phyloP scores from a whole-genome alignment of 2,888 invertebrate genomes.

The Cheilosia vernalis region DNA sequence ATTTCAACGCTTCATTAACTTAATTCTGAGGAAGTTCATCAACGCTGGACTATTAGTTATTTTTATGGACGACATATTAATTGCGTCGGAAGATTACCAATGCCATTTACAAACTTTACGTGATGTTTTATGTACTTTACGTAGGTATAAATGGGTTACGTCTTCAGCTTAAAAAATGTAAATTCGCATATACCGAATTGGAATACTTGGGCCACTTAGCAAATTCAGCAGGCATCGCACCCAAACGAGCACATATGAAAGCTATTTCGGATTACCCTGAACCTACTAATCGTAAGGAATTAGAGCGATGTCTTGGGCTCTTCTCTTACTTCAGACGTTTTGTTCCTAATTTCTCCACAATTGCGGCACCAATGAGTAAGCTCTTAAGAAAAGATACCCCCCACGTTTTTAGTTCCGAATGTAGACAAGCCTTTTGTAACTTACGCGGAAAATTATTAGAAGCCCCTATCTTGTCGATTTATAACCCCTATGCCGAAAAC shows the following conservation, averaged over 20 bases:
- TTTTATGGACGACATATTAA: conserved; percentile 46
- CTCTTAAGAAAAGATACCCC: conserved; percentile 59
- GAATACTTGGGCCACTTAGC: conserved; percentile 39
- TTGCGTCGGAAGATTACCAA: background rate
- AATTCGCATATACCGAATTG: background rate
- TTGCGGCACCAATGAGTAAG: conserved; percentile 77
- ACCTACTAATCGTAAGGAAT: conserved; percentile 22
- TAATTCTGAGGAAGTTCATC: conserved; percentile 24
- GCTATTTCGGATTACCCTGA: conserved; percentile 16
- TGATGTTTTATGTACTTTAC: background rate
- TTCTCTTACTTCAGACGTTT: conserved; percentile 65
- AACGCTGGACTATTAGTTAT: conserved; percentile 29
- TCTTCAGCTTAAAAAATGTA: background rate
- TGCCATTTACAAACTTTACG: background rate
- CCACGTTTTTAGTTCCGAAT: background rate
- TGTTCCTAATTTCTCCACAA: conserved; percentile 58
- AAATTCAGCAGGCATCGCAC: conserved; percentile 9
- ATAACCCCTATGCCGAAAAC: background rate
- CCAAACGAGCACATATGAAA: no score
- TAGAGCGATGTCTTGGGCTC: conserved; percentile 47
- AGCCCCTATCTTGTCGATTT: background rate
- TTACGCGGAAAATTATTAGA: no score
- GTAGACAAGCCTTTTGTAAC: no score
- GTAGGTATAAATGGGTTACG: background rate
- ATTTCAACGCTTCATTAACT: conserved; percentile 60